A percentile compares a stretch with the other conserved stretches of the same genome.
phyloP scores from a whole-genome alignment of 2,888 invertebrate genomes.

The Agapostemon virescens region DNA sequence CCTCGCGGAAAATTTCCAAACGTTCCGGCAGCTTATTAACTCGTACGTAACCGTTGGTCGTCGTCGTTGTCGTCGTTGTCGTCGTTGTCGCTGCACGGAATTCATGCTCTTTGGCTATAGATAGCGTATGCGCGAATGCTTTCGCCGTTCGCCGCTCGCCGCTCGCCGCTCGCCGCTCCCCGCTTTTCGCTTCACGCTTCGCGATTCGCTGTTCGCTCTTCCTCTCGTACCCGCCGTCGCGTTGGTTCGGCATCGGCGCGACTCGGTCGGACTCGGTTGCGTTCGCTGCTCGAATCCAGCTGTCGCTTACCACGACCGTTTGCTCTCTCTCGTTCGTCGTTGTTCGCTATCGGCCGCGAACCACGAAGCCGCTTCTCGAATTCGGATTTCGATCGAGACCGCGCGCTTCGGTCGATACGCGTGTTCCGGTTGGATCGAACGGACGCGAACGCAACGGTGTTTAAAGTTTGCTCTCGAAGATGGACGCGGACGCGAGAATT shows the following conservation, averaged over 20 bases:
- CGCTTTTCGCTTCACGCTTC: too few species aligned
- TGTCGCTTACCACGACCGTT: background rate
- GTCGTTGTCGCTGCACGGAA: background rate
- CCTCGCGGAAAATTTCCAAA: background rate
- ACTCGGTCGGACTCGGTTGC: too few species aligned
- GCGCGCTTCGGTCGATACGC: too few species aligned
- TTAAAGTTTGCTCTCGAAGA: too few species aligned
- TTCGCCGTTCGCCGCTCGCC: background rate
- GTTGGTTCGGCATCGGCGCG: too few species aligned
- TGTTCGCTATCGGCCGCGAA: too few species aligned
- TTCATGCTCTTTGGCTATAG: constrained; percentile 9
- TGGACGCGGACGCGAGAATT: too few species aligned
- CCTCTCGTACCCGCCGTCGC: background rate
- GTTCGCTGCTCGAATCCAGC: background rate
- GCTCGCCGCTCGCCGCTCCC: too few species aligned
- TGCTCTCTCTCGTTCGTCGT: background rate
- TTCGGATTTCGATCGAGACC: too few species aligned
- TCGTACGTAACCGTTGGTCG: background rate
- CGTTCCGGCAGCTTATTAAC: background rate
- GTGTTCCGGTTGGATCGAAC: background rate
- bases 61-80: too few species aligned
- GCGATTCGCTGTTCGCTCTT: too few species aligned
- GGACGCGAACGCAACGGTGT: background rate
- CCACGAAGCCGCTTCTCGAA: too few species aligned
- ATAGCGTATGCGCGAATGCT: constrained; percentile 6